Evolutionary conservation across 2,797 vertebrate genomes (phyloP).

Genomic region (Peromyscus eremicus): DNA sequence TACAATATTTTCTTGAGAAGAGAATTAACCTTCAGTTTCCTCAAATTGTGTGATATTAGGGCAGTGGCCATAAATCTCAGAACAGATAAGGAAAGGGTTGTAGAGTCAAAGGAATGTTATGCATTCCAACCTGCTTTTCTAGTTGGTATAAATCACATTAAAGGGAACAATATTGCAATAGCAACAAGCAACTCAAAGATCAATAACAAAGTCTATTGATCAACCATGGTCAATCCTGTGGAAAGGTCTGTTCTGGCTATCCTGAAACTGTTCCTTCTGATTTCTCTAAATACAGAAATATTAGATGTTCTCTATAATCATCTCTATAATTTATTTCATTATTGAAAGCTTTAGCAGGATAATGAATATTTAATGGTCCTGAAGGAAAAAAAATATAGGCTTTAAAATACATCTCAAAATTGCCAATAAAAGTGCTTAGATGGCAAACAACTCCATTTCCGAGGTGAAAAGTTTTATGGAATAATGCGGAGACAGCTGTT

Average conservation of each 20-base stretch:
- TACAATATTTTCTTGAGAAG: background rate
- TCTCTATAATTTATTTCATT: conserved; percentile 61
- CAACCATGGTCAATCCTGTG: background rate
- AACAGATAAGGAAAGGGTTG: background rate
- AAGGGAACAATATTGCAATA: background rate
- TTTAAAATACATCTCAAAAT: conserved; percentile 76
- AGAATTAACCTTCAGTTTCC: background rate
- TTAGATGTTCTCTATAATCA: background rate
- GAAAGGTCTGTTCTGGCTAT: conserved; percentile 28
- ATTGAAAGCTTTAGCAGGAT: conserved; percentile 68
- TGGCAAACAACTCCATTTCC: conserved; percentile 75
- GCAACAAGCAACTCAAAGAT: background rate
- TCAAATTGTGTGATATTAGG: background rate
- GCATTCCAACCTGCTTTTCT: background rate
- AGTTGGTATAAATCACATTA: background rate
- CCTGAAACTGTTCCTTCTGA: background rate
- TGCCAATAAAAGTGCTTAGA: conserved; percentile 74
- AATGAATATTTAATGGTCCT: conserved; percentile 66
- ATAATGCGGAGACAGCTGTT: conserved; percentile 77
- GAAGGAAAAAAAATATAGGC: conserved; percentile 35
- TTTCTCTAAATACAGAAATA: conserved; percentile 46
- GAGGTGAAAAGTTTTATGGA: conserved; percentile 78
- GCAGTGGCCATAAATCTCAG: background rate
- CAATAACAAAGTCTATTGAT: conserved; percentile 21
- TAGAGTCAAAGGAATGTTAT: background rate